Conservation (phyloP, 1,140 invertebrate species). For the Nylanderia fulva region DNA sequence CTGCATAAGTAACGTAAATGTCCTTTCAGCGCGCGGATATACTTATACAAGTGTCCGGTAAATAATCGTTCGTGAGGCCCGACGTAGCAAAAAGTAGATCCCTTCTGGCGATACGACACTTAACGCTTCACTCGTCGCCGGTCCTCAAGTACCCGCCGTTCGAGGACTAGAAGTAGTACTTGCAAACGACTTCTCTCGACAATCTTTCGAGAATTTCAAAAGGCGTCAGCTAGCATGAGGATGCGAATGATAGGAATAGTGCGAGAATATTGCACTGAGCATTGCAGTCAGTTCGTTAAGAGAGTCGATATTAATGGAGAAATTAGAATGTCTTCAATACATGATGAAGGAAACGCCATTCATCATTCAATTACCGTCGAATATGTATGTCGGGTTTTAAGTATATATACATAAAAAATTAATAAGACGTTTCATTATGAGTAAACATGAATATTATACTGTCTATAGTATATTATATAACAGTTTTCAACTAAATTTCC, state of each 20-base stretch:
- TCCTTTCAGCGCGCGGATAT: constrained; percentile 38
- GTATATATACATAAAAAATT: neutral
- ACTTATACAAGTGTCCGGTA: constrained; percentile 51
- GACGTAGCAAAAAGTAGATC: constrained; percentile 58
- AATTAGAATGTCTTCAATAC: neutral
- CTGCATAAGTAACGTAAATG: constrained; percentile 38
- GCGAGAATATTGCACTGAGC: constrained; percentile 1
- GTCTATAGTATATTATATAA: no score
- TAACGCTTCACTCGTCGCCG: constrained; percentile 61
- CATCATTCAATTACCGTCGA: neutral
- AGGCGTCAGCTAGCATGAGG: constrained; percentile 23
- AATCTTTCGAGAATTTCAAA: constrained; percentile 53
- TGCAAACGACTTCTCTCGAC: constrained; percentile 40
- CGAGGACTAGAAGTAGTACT: constrained; percentile 55
- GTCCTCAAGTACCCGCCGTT: constrained; percentile 53
- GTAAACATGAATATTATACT: neutral
- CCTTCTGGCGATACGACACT: constrained; percentile 65
- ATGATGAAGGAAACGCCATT: no score
- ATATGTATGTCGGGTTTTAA: neutral
- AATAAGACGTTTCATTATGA: neutral
- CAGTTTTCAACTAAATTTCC: neutral
- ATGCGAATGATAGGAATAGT: neutral
- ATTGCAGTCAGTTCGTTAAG: neutral
- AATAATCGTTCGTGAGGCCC: constrained; percentile 54
- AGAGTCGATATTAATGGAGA: constrained; percentile 21